These are phyloP conservation scores for Ephydatia muelleri DNA, from an alignment of 37 sponge, comb jelly and placozoan species.

Conservation along the genomic window DNA sequence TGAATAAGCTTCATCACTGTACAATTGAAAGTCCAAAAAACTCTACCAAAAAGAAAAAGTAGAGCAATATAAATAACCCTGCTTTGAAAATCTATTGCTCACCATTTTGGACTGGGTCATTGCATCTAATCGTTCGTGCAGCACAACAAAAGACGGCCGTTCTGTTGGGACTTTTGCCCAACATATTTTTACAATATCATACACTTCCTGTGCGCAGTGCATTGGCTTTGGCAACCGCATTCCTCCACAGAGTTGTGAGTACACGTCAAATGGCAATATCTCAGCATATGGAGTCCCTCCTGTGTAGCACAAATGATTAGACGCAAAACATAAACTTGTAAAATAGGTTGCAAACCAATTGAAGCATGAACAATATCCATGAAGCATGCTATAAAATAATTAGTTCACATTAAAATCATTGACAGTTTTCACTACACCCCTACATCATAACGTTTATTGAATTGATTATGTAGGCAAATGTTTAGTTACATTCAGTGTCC, in stretches of 20 bases:
- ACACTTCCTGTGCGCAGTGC: constrained; percentile 72
- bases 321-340: no score
- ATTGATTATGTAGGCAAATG: no score
- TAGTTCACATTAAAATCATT: no score
- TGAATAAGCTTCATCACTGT: constrained; percentile 48
- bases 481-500: no score
- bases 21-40: constrained; percentile 51
- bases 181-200: constrained; percentile 51
- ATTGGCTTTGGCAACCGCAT: constrained; percentile 58
- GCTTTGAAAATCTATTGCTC: background rate
- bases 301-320: background rate
- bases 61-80: background rate
- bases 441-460: no score
- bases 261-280: constrained; percentile 34
- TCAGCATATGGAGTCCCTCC: constrained; percentile 70
- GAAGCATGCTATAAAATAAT: no score
- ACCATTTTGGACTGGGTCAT: constrained; percentile 61
- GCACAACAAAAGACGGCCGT: constrained; percentile 51
- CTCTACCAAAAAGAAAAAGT: constrained; percentile 23
- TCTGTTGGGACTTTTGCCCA: constrained; percentile 51
- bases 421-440: no score
- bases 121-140: constrained; percentile 36
- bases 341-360: no score
- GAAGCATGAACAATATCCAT: no score
- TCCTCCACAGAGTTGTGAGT: constrained; percentile 48